These are phyloP conservation scores for Hippocampus zosterae DNA, from an alignment of 2,113 vertebrate genomes.

Conservation along the genomic window DNA sequence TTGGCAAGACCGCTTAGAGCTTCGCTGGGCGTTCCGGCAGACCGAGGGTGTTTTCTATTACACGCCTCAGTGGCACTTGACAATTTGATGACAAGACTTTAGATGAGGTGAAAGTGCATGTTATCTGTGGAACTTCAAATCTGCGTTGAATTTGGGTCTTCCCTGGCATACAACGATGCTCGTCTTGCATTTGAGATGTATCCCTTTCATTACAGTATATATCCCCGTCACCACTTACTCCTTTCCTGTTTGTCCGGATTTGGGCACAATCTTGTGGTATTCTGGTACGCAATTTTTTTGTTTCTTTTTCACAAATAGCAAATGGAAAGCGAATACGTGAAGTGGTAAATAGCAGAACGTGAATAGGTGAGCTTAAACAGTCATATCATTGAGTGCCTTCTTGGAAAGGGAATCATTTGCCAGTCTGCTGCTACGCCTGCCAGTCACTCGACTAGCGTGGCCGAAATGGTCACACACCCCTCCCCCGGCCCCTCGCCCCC, in stretches of 20 bases:
- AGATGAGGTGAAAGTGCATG: too few species aligned
- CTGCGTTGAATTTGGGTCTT: too few species aligned
- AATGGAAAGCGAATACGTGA: background rate
- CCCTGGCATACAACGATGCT: too few species aligned
- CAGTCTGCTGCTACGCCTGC: slow-evolving; percentile 55
- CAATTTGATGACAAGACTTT: too few species aligned
- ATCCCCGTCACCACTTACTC: too few species aligned
- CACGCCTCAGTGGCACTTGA: too few species aligned
- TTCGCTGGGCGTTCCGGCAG: too few species aligned
- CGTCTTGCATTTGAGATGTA: too few species aligned
- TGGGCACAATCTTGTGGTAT: background rate
- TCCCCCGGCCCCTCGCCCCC: slow-evolving; percentile 24
- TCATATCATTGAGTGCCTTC: slow-evolving; percentile 23
- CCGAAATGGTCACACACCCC: slow-evolving; percentile 45
- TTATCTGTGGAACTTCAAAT: too few species aligned
- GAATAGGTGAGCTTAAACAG: background rate
- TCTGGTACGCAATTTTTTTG: background rate
- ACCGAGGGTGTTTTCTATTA: too few species aligned
- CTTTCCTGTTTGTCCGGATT: background rate
- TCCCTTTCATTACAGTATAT: too few species aligned
- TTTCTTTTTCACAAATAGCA: background rate
- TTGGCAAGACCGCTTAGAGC: too few species aligned
- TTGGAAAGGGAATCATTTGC: slow-evolving; percentile 45
- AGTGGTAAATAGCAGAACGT: background rate
- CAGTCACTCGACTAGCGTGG: slow-evolving; percentile 57